Evolutionary conservation across 1,140 invertebrate genomes (phyloP).

Genomic region (Macrotrachela quadricornifera): DNA sequence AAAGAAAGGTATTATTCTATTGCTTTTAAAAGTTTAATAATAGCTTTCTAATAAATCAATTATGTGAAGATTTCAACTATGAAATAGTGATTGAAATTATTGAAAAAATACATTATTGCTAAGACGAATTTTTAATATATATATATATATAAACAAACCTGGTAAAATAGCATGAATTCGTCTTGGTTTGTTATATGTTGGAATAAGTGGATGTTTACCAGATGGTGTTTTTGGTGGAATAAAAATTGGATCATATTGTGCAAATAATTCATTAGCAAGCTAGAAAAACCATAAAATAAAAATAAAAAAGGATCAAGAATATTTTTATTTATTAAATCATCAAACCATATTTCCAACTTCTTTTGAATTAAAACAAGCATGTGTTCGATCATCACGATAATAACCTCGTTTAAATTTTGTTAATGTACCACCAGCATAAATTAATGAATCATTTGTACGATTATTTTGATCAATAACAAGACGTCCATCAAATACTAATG

Average conservation of each 20-base stretch:
- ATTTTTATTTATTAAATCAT: too few species aligned
- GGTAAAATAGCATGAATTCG: slow-evolving; percentile 20
- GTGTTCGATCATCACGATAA: slow-evolving; percentile 28
- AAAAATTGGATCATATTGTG: slow-evolving; percentile 26
- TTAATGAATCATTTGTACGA: slow-evolving; percentile 44
- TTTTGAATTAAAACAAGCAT: slow-evolving; percentile 29
- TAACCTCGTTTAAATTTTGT: slow-evolving; percentile 33
- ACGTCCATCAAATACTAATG: slow-evolving; percentile 45
- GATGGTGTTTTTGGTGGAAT: slow-evolving; percentile 10
- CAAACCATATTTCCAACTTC: slow-evolving; percentile 22
- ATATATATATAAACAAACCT: too few species aligned
- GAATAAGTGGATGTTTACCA: slow-evolving; percentile 17
- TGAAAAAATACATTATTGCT: too few species aligned
- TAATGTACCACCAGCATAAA: slow-evolving; percentile 45
- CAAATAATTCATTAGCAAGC: slow-evolving; percentile 23
- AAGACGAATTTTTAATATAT: too few species aligned
- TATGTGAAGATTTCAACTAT: too few species aligned
- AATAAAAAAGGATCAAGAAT: slow-evolving; percentile 10
- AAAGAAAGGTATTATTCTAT: too few species aligned
- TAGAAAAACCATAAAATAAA: slow-evolving; percentile 10
- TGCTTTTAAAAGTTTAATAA: too few species aligned
- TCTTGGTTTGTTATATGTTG: slow-evolving; percentile 24
- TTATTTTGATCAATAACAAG: slow-evolving; percentile 44
- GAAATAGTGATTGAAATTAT: too few species aligned
- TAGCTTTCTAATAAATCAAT: too few species aligned